Percentiles rank a stretch among this genome's conserved stretches.
Conservation (phyloP, 2,888 invertebrate species). For the Eristalis tenax region DNA sequence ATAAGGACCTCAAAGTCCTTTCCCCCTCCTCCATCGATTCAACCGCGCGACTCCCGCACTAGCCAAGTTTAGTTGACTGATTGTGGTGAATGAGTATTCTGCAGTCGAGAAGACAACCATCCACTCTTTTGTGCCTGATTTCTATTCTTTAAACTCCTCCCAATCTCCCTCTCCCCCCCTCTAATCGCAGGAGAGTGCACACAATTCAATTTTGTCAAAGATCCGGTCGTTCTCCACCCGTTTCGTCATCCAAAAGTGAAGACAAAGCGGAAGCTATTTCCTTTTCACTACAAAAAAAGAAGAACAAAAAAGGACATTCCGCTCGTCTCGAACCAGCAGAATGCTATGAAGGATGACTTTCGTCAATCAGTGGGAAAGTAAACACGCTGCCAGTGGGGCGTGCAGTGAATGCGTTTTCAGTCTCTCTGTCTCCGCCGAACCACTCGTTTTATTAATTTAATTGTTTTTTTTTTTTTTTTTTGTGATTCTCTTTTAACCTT, state of each 20-base stretch:
- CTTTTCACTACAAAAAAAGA: not conserved
- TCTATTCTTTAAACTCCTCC: not conserved
- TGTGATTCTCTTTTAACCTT: not conserved
- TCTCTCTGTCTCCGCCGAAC: not conserved
- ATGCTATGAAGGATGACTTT: constrained; percentile 37
- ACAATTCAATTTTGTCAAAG: constrained; percentile 45
- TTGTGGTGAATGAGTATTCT: constrained; percentile 35
- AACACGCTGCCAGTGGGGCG: constrained; percentile 8
- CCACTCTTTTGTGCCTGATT: constrained; percentile 7
- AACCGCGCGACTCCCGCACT: too few species aligned
- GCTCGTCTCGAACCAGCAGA: not conserved
- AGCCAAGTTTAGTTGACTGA: constrained; percentile 8
- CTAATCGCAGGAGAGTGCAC: not conserved
- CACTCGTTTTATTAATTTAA: constrained; percentile 46
- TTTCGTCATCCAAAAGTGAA: not conserved
- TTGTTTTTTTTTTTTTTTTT: constrained; percentile 16
- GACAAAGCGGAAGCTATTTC: constrained; percentile 30
- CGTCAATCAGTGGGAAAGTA: constrained; percentile 43
- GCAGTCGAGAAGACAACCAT: constrained; percentile 14
- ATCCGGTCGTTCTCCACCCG: constrained; percentile 9
- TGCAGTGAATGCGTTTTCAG: constrained; percentile 5
- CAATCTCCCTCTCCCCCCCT: not conserved
- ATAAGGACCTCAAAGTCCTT: constrained; percentile 11
- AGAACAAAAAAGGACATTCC: not conserved
- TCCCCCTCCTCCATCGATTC: not conserved